phyloP scores from a whole-genome alignment of 2,797 vertebrate species.

The Hydrocynus forskahlii region DNA sequence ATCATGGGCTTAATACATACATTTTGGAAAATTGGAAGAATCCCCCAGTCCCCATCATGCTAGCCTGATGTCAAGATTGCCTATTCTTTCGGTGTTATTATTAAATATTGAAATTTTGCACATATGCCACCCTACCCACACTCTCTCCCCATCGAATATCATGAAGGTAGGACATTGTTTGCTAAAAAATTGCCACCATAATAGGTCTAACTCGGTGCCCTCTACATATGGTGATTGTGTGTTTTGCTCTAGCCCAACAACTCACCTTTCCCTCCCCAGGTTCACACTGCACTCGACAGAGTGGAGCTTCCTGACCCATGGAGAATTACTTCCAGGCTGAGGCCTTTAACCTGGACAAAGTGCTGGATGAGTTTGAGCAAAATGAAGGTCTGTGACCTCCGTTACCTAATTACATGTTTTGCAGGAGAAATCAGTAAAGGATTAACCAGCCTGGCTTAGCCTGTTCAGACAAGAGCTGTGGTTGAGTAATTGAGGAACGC shows the following conservation, averaged over 20 bases:
- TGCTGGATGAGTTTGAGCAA: constrained; percentile 99
- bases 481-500: not conserved
- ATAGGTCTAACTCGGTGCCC: no score
- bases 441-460: not conserved
- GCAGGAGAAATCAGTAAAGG: not conserved
- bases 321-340: constrained; percentile 99
- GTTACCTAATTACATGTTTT: not conserved
- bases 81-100: no score
- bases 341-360: constrained; percentile 99
- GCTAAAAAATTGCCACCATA: no score
- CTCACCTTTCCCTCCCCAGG: constrained; percentile 60
- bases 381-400: constrained; percentile 90
- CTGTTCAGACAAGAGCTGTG: not conserved
- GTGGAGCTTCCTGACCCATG: constrained; percentile 93
- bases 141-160: no score
- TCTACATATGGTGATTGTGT: no score
- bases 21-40: no score
- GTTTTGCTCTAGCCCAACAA: not conserved
- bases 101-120: no score
- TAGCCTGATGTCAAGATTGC: no score
- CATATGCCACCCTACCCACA: no score
- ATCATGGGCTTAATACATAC: no score
- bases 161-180: no score
- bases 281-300: constrained; percentile 71
- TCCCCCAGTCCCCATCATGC: no score